phyloP scores from a whole-genome alignment of 2,888 invertebrate genomes.

The Polydrusus pterygomalis region DNA sequence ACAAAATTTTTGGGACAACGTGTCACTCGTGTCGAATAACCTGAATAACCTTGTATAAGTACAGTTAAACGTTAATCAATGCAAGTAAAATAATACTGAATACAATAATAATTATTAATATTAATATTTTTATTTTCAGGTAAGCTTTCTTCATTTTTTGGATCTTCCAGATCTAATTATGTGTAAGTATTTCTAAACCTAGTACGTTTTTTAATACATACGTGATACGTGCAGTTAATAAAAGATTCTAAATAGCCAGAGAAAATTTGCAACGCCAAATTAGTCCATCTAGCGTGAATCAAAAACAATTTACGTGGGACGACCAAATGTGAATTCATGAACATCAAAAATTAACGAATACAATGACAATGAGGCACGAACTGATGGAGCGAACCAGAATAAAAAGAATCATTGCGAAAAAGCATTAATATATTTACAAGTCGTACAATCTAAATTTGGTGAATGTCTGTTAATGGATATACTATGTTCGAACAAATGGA shows the following conservation, averaged over 20 bases:
- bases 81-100: too few species aligned
- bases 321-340: slow-evolving; percentile 36
- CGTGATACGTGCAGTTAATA: too few species aligned
- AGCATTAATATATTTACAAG: too few species aligned
- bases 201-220: too few species aligned
- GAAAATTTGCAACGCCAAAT: slow-evolving; percentile 17
- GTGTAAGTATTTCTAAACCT: slow-evolving; percentile 13
- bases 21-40: too few species aligned
- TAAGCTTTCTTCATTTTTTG: not conserved
- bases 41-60: too few species aligned
- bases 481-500: too few species aligned
- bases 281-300: slow-evolving; percentile 12
- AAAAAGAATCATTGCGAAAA: not conserved
- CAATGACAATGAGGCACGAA: not conserved
- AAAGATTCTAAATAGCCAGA: not conserved
- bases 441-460: too few species aligned
- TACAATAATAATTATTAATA: too few species aligned
- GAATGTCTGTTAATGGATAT: too few species aligned
- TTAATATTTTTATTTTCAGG: not conserved
- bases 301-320: slow-evolving; percentile 36
- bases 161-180: not conserved
- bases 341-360: slow-evolving; percentile 6
- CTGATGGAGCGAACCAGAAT: not conserved
- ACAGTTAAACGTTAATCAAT: too few species aligned
- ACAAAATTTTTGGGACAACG: too few species aligned